Evolutionary conservation across 2,797 vertebrate species (phyloP).

Genomic region (Hirundo rustica): DNA sequence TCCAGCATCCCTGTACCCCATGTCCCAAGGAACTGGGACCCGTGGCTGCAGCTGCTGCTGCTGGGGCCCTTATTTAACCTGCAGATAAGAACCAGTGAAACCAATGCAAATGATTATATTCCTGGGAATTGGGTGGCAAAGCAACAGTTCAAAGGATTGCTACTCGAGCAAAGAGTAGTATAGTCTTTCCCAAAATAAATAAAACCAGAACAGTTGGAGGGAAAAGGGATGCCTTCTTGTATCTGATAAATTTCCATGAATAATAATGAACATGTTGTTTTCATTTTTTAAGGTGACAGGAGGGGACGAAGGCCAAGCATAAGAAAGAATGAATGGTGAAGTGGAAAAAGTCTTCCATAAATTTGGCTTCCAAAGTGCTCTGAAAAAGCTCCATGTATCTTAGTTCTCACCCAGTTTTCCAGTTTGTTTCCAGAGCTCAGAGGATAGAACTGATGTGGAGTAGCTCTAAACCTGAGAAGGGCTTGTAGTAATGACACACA

Average conservation of each 20-base stretch:
- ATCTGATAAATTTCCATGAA: slow-evolving; percentile 41
- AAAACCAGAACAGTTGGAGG: not conserved
- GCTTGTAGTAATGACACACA: not conserved
- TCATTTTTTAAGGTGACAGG: slow-evolving; percentile 61
- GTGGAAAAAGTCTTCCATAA: slow-evolving; percentile 50
- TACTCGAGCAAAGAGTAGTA: slow-evolving; percentile 10
- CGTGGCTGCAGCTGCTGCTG: not conserved
- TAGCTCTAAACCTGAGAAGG: not conserved
- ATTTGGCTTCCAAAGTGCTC: slow-evolving; percentile 22
- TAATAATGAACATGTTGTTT: slow-evolving; percentile 61
- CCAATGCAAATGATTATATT: not conserved
- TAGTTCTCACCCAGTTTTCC: slow-evolving; percentile 12
- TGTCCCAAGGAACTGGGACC: not conserved
- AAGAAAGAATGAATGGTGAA: slow-evolving; percentile 37
- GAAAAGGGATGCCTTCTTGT: not conserved
- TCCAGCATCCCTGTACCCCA: not conserved
- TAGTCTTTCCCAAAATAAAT: slow-evolving; percentile 38
- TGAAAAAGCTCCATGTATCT: not conserved
- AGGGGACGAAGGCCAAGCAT: slow-evolving; percentile 35
- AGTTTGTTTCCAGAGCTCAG: slow-evolving; percentile 3
- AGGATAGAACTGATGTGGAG: not conserved
- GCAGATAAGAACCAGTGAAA: not conserved
- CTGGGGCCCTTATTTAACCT: not conserved
- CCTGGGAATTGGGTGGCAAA: not conserved
- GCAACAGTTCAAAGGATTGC: not conserved